These are phyloP conservation scores for Chloroceryle amazona DNA, from an alignment of 2,797 vertebrate species.

Conservation along the genomic window DNA sequence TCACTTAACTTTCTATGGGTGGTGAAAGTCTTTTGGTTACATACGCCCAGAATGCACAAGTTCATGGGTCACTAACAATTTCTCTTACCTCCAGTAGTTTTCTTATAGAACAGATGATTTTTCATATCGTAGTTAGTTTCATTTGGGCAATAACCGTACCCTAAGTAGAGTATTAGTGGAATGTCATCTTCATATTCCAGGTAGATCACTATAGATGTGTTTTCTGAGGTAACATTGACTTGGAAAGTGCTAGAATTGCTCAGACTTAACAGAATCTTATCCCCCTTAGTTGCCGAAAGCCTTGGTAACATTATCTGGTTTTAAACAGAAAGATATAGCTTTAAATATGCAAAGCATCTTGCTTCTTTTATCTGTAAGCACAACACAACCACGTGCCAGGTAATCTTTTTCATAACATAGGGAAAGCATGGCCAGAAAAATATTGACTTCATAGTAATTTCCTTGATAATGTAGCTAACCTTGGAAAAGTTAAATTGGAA, in stretches of 20 bases:
- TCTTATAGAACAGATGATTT: slow-evolving; percentile 80
- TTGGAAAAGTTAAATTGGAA: background rate
- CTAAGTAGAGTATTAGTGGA: slow-evolving; percentile 86
- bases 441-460: background rate
- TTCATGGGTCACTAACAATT: background rate
- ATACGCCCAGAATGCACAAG: background rate
- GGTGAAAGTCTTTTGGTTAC: background rate
- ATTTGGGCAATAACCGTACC: slow-evolving; percentile 87
- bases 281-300: slow-evolving; percentile 69
- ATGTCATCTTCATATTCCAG: slow-evolving; percentile 86
- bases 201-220: slow-evolving; percentile 88
- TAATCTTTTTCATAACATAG: background rate
- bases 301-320: slow-evolving; percentile 90
- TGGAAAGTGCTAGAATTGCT: slow-evolving; percentile 86
- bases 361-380: background rate
- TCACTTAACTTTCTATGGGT: background rate
- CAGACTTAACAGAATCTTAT: slow-evolving; percentile 86
- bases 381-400: background rate
- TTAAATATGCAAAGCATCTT: background rate
- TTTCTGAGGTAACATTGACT: slow-evolving; percentile 86
- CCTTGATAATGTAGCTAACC: background rate
- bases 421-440: background rate
- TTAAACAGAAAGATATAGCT: slow-evolving; percentile 4
- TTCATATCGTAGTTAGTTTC: slow-evolving; percentile 83
- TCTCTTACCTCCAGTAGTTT: slow-evolving; percentile 82